Evolutionary conservation across 2,888 invertebrate species (phyloP), one percentile per base, ranked within the genome.

Genomic region (Brachyopa scutellaris): DNA sequence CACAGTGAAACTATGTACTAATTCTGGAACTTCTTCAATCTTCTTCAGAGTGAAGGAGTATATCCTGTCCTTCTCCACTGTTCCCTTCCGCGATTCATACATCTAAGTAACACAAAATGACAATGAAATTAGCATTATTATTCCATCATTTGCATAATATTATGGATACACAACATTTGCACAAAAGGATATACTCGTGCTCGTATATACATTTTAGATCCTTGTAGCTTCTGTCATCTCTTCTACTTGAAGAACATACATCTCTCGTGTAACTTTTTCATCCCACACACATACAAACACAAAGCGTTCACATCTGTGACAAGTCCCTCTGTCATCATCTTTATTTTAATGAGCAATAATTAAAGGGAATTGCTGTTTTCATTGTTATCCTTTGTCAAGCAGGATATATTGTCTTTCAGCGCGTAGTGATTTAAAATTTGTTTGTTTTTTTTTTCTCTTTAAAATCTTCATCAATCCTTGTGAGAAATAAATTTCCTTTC

Each of bases 101-200:
- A 42, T 47, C 9, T 55, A 38, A 33, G 51, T n/a, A 45, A 67
- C 33, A 55, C 79, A 61, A 73, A 67, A 73, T 49, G 55, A 49
- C 62, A 51, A 26, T 26, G 49, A 57, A 74, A 80, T 80, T 80
- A 80, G 74, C 80, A 70, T 80, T 59, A 80, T 80, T 76, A 80
- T 80, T 80, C 42, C 40, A 15, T 51, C 57, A 69, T 80, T 80
- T 80, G 69, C 74, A 80, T 80, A 76, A 76, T 70, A 57, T 70
- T 49, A 62, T 40, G 61, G 31, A 45, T 69, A 70, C 49, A 62
- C 49, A 76, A 55, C 59, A 67, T 67, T 70, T 40, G 45, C 33
- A 45, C 36, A 72, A 69, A 69, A 70, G n/a, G 74, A 79, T 67
- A 57, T 17, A 40, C 9, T 19, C 42, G 11, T 26, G 6, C 26